A percentile compares a stretch with the other conserved stretches of the same genome.
Conservation (phyloP, 2,888 invertebrate species). For the Agonopterix arenella region DNA sequence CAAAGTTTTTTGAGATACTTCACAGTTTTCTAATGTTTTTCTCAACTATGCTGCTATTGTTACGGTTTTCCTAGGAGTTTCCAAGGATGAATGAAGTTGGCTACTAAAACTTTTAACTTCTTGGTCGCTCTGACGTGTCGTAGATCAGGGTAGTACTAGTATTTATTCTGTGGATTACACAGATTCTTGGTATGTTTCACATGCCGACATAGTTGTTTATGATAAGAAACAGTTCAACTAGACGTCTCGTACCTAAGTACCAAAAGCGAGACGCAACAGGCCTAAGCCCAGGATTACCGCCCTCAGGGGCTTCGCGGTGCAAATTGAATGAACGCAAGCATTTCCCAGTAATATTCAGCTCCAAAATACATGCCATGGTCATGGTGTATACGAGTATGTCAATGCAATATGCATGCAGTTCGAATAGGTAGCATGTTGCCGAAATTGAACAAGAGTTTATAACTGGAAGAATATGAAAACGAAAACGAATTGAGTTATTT, state of each 20-base stretch:
- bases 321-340: slow-evolving; percentile 68
- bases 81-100: not conserved
- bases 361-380: not conserved
- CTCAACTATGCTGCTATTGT: not conserved
- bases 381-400: too few relatives aligned
- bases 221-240: slow-evolving; percentile 1
- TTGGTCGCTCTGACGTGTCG: not conserved
- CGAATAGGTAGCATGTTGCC: too few relatives aligned
- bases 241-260: slow-evolving; percentile 27
- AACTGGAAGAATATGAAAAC: too few relatives aligned
- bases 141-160: too few relatives aligned
- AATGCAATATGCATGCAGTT: too few relatives aligned
- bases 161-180: not conserved
- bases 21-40: not conserved
- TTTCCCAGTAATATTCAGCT: slow-evolving; percentile 8
- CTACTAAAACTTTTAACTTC: not conserved
- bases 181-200: too few relatives aligned
- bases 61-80: too few relatives aligned
- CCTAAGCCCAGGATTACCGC: slow-evolving; percentile 65
- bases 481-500: too few relatives aligned
- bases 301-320: slow-evolving; percentile 63
- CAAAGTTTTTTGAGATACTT: too few relatives aligned
- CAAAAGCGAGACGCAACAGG: slow-evolving; percentile 60
- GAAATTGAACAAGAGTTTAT: too few relatives aligned
- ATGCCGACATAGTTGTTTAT: not conserved